phyloP scores from a whole-genome alignment of 92 coral and sea anemone species.

The Montipora capitata region DNA sequence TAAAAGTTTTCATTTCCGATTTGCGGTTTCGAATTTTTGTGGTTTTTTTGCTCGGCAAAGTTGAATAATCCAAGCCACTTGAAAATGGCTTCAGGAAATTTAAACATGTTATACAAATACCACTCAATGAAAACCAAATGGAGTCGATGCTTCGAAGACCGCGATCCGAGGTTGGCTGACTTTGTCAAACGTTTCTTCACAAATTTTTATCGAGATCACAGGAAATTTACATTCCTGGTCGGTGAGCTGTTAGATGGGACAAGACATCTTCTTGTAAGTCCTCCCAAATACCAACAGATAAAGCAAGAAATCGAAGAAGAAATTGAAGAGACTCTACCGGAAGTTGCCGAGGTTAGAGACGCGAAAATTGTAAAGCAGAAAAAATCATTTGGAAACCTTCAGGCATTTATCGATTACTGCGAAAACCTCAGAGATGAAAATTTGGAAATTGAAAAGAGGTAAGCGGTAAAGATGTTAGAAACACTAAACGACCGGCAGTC shows the following conservation, averaged over 20 bases:
- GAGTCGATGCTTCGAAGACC: conserved; percentile 27
- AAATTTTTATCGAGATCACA: conserved; percentile 55
- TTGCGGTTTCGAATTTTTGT: too few relatives aligned
- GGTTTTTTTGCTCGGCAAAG: not conserved
- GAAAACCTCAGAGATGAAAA: conserved; percentile 18
- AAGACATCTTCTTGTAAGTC: conserved; percentile 50
- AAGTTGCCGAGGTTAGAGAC: conserved; percentile 29
- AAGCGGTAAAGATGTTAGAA: not conserved
- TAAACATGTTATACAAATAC: conserved; percentile 53
- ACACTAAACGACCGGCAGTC: too few relatives aligned
- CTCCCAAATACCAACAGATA: conserved; percentile 50
- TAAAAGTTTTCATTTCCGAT: too few relatives aligned
- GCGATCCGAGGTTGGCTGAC: not conserved
- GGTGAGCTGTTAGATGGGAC: conserved; percentile 66
- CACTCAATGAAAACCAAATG: conserved; percentile 49
- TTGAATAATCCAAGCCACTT: too few relatives aligned
- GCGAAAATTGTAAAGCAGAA: not conserved
- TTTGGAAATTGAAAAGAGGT: conserved; percentile 39
- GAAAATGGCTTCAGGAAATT: conserved; percentile 2
- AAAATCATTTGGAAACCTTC: conserved; percentile 23
- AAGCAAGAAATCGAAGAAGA: conserved; percentile 64
- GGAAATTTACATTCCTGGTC: conserved; percentile 49
- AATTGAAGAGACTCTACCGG: conserved; percentile 41
- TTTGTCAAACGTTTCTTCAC: conserved; percentile 54
- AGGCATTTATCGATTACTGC: conserved; percentile 32